Conservation (phyloP, 2,888 invertebrate genomes). For the Synanthedon andrenaeformis region DNA sequence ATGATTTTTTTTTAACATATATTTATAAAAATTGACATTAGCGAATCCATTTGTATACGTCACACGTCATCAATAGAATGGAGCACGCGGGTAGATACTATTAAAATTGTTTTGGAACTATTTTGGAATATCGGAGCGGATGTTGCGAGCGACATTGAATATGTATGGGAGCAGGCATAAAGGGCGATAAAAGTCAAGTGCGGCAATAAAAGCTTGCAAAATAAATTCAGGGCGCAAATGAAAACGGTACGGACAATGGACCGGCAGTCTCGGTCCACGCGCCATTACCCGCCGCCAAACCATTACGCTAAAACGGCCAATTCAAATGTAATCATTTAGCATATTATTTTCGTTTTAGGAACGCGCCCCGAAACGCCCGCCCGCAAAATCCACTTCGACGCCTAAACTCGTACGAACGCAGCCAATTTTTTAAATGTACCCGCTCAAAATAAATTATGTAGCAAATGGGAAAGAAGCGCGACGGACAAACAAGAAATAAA, state of each 20-base stretch:
- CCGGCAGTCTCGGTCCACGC: conserved; percentile 32
- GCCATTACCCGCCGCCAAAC: conserved; percentile 47
- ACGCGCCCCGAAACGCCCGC: conserved; percentile 21
- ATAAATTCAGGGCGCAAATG: conserved; percentile 54
- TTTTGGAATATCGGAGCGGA: conserved; percentile 27
- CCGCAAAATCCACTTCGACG: conserved; percentile 56
- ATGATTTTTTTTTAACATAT: background rate
- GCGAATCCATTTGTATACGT: background rate
- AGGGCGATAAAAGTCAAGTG: conserved; percentile 45
- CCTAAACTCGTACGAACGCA: conserved; percentile 45
- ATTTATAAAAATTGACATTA: background rate
- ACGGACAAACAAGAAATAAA: conserved; percentile 63
- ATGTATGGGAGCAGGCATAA: conserved; percentile 38
- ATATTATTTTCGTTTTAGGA: conserved; percentile 58
- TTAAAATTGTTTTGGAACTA: background rate
- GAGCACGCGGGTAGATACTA: background rate
- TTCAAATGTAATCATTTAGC: conserved; percentile 67
- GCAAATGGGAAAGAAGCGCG: conserved; percentile 43
- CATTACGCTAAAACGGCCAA: conserved; percentile 43
- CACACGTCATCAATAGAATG: background rate
- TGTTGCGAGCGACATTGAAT: conserved; percentile 38
- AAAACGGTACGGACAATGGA: conserved; percentile 47
- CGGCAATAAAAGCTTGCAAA: conserved; percentile 35
- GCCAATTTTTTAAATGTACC: conserved; percentile 68
- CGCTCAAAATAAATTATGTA: conserved; percentile 68